Base-by-base conservation (phyloP, 1,140 invertebrate genomes). In the Drosophila chauvacae region DNA sequence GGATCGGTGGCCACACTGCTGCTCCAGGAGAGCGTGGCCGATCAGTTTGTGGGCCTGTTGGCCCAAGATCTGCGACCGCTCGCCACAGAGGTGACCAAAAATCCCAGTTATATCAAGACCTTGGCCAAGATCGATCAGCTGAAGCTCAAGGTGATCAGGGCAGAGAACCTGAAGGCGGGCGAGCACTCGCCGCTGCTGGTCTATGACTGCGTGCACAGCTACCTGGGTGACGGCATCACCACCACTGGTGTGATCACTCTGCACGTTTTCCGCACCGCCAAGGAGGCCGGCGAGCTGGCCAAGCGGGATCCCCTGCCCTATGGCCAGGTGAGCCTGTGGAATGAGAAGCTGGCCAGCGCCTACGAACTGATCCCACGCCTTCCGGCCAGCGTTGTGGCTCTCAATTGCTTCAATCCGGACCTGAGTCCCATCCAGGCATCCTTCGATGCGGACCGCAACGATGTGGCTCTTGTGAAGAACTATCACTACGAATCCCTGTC, bases 181-280 rank as follows among this genome's bases (percentile, higher is more conserved):
- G 48, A 91, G 35, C 53, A 41, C 3, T 64, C 79, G 1, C 85
- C 87, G 4, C 35, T 78, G 16, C 16, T 92, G 28, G 91, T 92
- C 1, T 77, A 66, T 30, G 91, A 92, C 48, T 59, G 83, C 2
- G 63, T 74, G 30, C 85, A 92, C 48, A 92, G 74, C n/a, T 91
- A 77, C 30, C 58, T 92, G 33, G 72, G 80, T 9, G 30, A 75
- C n/a, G 50, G 51, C 14, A 23, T 2, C 14, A 57, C 65, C 2
- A 69, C 76, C 11, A 71, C 75, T 7, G 91, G 88, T 0, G 61
- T 90, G 37, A 63, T 86, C 6, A 90, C 79, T 0, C 51, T 92
- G 20, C 80, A 92, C 26, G 78, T 81, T 0, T 92, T 92, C 62
- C 91, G 91, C 35, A 92, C 91, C 0, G 62, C 87, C 59, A 91